phyloP scores from a whole-genome alignment of 2,113 vertebrate species.

The Xiphias gladius region DNA sequence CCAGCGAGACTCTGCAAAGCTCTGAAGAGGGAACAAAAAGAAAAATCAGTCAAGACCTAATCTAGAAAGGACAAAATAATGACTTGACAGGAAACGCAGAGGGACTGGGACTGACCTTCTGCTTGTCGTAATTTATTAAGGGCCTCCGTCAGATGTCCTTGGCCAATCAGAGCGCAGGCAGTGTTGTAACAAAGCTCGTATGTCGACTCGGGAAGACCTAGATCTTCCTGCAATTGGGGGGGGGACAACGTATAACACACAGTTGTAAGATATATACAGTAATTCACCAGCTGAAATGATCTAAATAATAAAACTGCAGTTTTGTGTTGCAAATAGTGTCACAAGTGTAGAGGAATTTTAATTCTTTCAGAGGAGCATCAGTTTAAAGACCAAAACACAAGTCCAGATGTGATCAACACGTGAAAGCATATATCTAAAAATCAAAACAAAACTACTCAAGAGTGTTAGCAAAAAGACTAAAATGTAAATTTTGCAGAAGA shows the following conservation, averaged over 20 bases:
- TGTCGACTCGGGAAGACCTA: slow-evolving; percentile 92
- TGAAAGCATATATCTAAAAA: neutral
- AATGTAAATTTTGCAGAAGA: neutral
- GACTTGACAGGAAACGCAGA: neutral
- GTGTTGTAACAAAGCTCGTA: slow-evolving; percentile 97
- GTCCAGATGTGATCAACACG: no score
- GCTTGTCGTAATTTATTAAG: slow-evolving; percentile 92
- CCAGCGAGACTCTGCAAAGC: slow-evolving; percentile 91
- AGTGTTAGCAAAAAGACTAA: neutral
- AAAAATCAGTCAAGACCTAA: neutral
- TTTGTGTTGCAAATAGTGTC: no score
- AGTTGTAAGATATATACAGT: neutral
- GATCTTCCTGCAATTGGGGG: slow-evolving; percentile 91
- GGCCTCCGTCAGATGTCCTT: slow-evolving; percentile 90
- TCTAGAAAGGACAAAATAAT: neutral
- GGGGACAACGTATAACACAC: neutral
- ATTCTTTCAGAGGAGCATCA: no score
- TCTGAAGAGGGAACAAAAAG: slow-evolving; percentile 84
- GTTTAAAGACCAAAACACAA: no score
- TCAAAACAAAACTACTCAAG: neutral
- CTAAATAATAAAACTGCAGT: no score
- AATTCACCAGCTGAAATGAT: neutral
- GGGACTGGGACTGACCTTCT: slow-evolving; percentile 87
- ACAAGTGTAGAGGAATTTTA: no score
- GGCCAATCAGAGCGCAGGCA: slow-evolving; percentile 93